These are phyloP conservation scores for Prosapia bicincta DNA, from an alignment of 2,888 invertebrate species.

Conservation along the genomic window DNA sequence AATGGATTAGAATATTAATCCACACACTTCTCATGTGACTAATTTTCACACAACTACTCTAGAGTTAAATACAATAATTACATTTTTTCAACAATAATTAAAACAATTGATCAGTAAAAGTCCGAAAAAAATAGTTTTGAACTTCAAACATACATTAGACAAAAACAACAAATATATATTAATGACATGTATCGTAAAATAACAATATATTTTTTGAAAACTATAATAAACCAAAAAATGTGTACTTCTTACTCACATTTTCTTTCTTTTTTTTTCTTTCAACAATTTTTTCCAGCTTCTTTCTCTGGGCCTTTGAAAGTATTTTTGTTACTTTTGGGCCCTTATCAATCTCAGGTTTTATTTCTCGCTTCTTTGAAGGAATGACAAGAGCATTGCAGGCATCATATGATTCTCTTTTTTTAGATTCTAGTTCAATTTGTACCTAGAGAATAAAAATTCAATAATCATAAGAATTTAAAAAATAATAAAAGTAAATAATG, in stretches of 20 bases:
- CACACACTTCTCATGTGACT: too few species aligned
- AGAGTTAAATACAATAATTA: too few species aligned
- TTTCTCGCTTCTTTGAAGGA: conserved; percentile 77
- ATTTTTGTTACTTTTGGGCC: conserved; percentile 55
- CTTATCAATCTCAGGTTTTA: conserved; percentile 59
- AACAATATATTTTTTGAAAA: not conserved
- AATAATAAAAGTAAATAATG: too few species aligned
- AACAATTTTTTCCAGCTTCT: conserved; percentile 79
- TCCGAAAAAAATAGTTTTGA: too few species aligned
- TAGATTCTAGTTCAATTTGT: conserved; percentile 56
- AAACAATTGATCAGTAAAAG: too few species aligned
- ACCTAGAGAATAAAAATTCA: conserved; percentile 53
- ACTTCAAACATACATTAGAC: too few species aligned
- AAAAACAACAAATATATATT: not conserved
- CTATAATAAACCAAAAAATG: too few species aligned
- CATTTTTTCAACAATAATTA: too few species aligned
- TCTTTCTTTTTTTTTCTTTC: conserved; percentile 87
- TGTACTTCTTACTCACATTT: conserved; percentile 60
- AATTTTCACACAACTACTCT: too few species aligned
- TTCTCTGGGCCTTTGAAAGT: conserved; percentile 84
- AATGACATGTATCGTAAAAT: not conserved
- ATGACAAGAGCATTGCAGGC: conserved; percentile 75
- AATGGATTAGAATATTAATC: too few species aligned
- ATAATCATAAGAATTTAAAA: too few species aligned
- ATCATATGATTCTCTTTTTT: conserved; percentile 60